These are phyloP conservation scores for Nomada lathburiana DNA, from an alignment of 2,888 invertebrate genomes.

Conservation along the genomic window DNA sequence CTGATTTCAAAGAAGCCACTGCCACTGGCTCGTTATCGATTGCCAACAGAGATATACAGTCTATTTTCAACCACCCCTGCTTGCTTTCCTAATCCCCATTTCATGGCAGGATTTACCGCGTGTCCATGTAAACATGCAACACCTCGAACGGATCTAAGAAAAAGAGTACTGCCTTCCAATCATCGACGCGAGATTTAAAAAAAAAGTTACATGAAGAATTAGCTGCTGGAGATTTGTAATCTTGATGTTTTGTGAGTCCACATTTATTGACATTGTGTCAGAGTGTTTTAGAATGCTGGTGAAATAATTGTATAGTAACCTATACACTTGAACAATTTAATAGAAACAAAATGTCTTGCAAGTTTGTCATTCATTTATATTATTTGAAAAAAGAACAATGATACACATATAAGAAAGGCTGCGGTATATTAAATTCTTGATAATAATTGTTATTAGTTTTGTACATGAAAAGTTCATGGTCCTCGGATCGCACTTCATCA, in stretches of 20 bases:
- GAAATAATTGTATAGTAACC: too few species aligned
- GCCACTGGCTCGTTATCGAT: slow-evolving; percentile 66
- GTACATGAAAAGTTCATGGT: too few species aligned
- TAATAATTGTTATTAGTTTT: too few species aligned
- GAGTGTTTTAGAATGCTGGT: too few species aligned
- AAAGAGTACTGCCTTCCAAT: slow-evolving; percentile 51
- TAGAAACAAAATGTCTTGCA: background rate
- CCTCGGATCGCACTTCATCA: too few species aligned
- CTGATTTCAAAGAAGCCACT: slow-evolving; percentile 64
- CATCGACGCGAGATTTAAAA: slow-evolving; percentile 15
- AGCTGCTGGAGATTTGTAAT: background rate
- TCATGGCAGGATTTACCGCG: slow-evolving; percentile 66
- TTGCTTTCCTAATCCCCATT: slow-evolving; percentile 66
- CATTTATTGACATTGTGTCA: background rate
- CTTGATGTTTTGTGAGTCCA: background rate
- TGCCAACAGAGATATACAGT: slow-evolving; percentile 54
- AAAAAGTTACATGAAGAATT: slow-evolving; percentile 39
- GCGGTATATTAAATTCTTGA: too few species aligned
- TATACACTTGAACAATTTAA: background rate
- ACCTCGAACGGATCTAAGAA: slow-evolving; percentile 46
- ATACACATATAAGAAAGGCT: too few species aligned
- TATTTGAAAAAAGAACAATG: background rate
- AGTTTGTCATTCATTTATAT: background rate
- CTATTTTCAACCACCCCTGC: slow-evolving; percentile 49
- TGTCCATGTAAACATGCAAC: slow-evolving; percentile 67